A percentile compares a stretch with the other conserved stretches of the same genome.
These are phyloP conservation scores for Physocephala rufipes DNA, from an alignment of 2,888 invertebrate genomes.

Conservation along the genomic window DNA sequence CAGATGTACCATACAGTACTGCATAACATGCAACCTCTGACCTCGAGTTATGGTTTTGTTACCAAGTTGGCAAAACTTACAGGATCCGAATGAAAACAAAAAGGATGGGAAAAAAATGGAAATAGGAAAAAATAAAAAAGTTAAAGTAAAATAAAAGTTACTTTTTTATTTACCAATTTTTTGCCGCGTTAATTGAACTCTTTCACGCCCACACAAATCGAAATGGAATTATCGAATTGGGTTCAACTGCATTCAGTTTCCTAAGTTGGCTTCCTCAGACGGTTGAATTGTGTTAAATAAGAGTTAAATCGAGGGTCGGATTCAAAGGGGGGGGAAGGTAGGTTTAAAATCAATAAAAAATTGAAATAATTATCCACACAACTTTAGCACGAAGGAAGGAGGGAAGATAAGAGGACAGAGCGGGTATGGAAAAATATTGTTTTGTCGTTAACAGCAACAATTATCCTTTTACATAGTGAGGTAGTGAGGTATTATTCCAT, in stretches of 20 bases:
- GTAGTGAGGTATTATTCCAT: too few relatives aligned
- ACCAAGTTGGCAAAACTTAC: background rate
- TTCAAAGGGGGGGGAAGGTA: background rate
- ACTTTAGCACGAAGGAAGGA: too few relatives aligned
- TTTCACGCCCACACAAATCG: slow-evolving; percentile 23
- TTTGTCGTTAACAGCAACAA: too few relatives aligned
- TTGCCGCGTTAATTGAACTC: slow-evolving; percentile 26
- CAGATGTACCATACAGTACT: too few relatives aligned
- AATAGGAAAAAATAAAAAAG: background rate
- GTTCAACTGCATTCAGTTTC: background rate
- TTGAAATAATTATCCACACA: too few relatives aligned
- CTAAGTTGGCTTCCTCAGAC: too few relatives aligned
- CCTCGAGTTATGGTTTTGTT: background rate
- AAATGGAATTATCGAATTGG: background rate
- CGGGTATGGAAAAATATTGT: too few relatives aligned
- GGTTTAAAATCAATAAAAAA: slow-evolving; percentile 2
- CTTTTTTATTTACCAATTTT: slow-evolving; percentile 9
- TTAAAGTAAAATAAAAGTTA: slow-evolving; percentile 2
- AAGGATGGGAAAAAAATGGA: background rate
- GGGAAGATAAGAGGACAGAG: too few relatives aligned
- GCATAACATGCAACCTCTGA: slow-evolving; percentile 5
- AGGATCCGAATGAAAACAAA: background rate
- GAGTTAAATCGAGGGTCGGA: background rate
- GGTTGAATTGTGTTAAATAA: too few relatives aligned
- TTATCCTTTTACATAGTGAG: too few relatives aligned